Conservation (phyloP, 2,113 vertebrate species). For the Nerophis lumbriciformis region DNA sequence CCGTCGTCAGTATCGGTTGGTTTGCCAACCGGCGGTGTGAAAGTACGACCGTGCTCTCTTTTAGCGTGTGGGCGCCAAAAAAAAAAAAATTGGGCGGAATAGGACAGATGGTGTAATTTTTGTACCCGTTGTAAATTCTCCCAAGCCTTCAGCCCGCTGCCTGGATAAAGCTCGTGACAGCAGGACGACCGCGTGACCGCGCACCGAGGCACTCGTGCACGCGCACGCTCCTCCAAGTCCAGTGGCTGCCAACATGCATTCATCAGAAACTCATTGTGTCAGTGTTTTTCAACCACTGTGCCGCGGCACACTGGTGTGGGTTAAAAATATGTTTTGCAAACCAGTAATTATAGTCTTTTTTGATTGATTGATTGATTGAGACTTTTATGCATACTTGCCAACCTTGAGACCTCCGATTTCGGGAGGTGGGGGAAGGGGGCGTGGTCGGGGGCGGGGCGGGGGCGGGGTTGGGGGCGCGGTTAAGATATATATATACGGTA, state of each 20-base stretch:
- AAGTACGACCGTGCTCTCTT: background rate
- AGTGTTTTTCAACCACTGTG: too few species aligned
- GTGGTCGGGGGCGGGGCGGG: too few species aligned
- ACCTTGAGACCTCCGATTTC: too few species aligned
- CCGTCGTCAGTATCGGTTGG: background rate
- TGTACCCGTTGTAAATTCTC: slow-evolving; percentile 42
- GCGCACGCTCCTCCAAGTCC: slow-evolving; percentile 30
- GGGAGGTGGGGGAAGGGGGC: too few species aligned
- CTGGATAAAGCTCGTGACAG: slow-evolving; percentile 72
- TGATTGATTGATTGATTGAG: too few species aligned
- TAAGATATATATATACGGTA: too few species aligned
- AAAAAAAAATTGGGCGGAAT: background rate
- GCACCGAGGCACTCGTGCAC: slow-evolving; percentile 32
- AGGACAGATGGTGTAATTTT: slow-evolving; percentile 22
- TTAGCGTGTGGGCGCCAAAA: background rate
- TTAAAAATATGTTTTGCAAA: too few species aligned
- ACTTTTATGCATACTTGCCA: too few species aligned
- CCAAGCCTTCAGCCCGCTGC: slow-evolving; percentile 34
- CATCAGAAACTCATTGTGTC: too few species aligned
- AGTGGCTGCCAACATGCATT: background rate
- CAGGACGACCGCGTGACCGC: slow-evolving; percentile 50
- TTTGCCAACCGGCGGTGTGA: slow-evolving; percentile 4
- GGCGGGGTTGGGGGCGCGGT: too few species aligned
- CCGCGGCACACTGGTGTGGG: too few species aligned
- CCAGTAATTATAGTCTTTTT: too few species aligned